A percentile compares a stretch with the other conserved stretches of the same genome.
Evolutionary conservation across 2,797 vertebrate genomes (phyloP).

Genomic region (Enteromius anoplus): DNA sequence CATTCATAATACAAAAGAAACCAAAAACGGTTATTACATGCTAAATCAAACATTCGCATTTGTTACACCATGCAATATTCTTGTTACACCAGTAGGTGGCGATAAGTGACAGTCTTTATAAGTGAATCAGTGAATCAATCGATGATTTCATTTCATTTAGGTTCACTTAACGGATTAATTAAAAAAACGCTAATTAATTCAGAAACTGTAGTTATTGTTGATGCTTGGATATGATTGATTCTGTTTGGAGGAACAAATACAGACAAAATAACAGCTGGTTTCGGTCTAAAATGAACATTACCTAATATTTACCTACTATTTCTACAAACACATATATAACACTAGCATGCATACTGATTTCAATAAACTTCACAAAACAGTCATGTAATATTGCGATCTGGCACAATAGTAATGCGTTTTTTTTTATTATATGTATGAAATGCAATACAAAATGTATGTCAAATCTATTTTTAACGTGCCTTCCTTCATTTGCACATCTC

Average conservation of each 20-base stretch:
- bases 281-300: not conserved
- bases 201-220: not conserved
- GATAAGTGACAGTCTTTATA: not conserved
- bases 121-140: not conserved
- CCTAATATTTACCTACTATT: not conserved
- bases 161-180: not conserved
- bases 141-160: not conserved
- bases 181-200: not conserved
- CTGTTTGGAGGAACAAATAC: not conserved
- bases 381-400: not conserved
- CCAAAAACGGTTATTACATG: not conserved
- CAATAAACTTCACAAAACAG: not conserved
- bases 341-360: not conserved
- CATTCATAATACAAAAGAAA: not conserved
- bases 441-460: not conserved
- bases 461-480: not conserved
- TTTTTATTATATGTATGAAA: not conserved
- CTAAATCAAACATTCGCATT: not conserved
- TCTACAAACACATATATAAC: not conserved
- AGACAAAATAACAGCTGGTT: not conserved
- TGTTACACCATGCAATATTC: not conserved
- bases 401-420: not conserved
- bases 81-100: not conserved
- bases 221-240: not conserved
- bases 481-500: not conserved